Conservation (phyloP, 2,113 vertebrate genomes). For the Dicerorhinus sumatrensis region DNA sequence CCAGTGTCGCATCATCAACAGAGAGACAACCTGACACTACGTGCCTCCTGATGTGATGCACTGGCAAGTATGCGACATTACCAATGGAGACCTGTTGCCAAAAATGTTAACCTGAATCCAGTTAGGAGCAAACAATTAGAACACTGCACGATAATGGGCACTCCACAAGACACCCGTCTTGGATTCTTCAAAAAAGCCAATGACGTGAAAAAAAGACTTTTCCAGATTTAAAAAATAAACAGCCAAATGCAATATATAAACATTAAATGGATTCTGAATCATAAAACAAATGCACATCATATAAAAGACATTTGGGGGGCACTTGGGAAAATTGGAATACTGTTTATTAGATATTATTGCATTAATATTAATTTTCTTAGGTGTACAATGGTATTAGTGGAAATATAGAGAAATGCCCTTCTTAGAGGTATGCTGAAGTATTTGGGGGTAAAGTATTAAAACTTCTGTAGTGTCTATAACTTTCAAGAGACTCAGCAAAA, state of each 20-base stretch:
- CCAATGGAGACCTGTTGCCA: background rate
- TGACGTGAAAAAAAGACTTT: background rate
- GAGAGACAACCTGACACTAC: background rate
- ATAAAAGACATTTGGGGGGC: background rate
- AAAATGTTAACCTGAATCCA: background rate
- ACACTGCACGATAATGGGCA: background rate
- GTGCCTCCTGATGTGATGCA: background rate
- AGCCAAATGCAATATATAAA: background rate
- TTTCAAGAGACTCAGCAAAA: conserved; percentile 29
- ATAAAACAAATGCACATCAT: background rate
- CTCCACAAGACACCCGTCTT: background rate
- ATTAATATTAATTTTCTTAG: background rate
- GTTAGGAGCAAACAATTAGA: background rate
- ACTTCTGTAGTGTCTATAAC: background rate
- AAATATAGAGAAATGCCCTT: background rate
- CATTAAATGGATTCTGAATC: background rate
- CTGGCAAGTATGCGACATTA: background rate
- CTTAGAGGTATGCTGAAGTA: background rate
- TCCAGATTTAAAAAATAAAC: conserved; percentile 4
- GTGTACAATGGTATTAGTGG: background rate
- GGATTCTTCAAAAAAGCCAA: conserved; percentile 22
- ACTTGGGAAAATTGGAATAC: background rate
- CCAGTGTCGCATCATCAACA: no score
- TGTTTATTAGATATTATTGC: background rate
- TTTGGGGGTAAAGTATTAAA: background rate